Conservation (phyloP, 2,797 vertebrate genomes). For the Pagetopsis macropterus region DNA sequence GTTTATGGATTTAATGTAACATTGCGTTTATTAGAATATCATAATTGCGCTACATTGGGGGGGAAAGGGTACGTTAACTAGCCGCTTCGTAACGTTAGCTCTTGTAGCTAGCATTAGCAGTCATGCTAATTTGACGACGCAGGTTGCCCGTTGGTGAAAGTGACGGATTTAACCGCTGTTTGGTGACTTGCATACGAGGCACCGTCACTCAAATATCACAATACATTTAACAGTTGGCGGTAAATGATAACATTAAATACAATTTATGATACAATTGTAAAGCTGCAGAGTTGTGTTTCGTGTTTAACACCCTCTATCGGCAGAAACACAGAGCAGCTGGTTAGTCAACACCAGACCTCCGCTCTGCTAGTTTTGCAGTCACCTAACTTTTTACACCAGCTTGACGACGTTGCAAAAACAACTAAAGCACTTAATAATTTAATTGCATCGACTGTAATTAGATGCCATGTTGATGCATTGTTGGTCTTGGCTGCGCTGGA, state of each 20-base stretch:
- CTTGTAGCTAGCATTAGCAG: slow-evolving; percentile 54
- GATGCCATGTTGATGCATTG: neutral
- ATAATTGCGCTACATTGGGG: neutral
- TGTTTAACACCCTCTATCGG: slow-evolving; percentile 67
- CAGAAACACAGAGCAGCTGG: neutral
- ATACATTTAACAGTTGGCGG: fast-evolving
- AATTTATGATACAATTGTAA: slow-evolving; percentile 11
- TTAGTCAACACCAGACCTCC: slow-evolving; percentile 17
- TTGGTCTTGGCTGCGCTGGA: slow-evolving; percentile 31
- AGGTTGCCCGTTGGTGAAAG: slow-evolving; percentile 41
- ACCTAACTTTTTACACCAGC: neutral
- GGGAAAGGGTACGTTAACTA: slow-evolving; percentile 15
- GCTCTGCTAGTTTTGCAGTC: slow-evolving; percentile 30
- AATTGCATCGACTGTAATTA: neutral
- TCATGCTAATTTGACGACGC: slow-evolving; percentile 74
- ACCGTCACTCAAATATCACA: fast-evolving
- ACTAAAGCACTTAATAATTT: neutral
- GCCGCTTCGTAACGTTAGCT: slow-evolving; percentile 56
- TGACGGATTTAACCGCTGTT: neutral
- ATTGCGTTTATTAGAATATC: neutral
- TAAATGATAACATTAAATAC: neutral
- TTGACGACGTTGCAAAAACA: neutral
- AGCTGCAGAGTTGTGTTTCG: slow-evolving; percentile 22
- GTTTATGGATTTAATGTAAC: fast-evolving
- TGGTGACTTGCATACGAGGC: neutral